These are phyloP conservation scores for Zalophus californianus DNA, from an alignment of 2,797 vertebrate genomes.

Conservation along the genomic window DNA sequence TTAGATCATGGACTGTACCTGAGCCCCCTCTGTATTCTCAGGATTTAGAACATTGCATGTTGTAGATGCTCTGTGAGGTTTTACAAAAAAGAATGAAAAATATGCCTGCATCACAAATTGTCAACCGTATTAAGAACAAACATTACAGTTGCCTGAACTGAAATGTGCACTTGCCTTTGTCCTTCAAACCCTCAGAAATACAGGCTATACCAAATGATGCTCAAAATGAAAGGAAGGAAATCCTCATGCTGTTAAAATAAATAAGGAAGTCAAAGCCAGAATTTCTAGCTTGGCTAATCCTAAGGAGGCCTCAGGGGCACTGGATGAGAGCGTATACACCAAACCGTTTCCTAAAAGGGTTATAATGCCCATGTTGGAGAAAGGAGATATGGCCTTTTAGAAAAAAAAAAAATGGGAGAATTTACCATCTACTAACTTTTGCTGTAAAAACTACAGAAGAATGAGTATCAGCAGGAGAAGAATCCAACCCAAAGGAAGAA, in stretches of 20 bases:
- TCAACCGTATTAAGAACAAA: neutral
- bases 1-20: neutral
- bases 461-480: neutral
- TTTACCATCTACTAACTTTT: neutral
- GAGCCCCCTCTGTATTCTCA: neutral
- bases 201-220: neutral
- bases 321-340: neutral
- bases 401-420: neutral
- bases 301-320: neutral
- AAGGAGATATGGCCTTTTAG: neutral
- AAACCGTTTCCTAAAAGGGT: neutral
- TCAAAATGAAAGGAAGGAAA: neutral
- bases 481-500: neutral
- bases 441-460: neutral
- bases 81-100: constrained; percentile 30
- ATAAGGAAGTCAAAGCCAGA: neutral
- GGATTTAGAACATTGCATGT: neutral
- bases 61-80: neutral
- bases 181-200: constrained; percentile 6
- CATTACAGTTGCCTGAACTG: neutral
- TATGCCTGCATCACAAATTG: neutral
- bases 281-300: neutral
- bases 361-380: neutral
- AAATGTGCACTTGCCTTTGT: neutral
- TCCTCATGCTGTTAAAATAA: neutral